Conservation (phyloP, 2,113 vertebrate species). For the Stegostoma tigrinum region DNA sequence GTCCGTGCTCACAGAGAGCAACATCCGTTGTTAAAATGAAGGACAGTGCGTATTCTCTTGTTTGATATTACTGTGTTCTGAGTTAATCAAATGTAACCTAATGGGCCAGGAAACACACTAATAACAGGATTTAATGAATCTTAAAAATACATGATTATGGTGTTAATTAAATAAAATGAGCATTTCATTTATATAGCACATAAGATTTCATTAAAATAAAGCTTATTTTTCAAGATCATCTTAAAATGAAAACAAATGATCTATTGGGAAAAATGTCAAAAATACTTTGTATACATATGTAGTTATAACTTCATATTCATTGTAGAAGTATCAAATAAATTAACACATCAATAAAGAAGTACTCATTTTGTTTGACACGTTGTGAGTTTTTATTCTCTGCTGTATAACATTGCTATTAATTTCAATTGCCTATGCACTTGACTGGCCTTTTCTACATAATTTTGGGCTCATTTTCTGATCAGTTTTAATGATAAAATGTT, state of each 20-base stretch:
- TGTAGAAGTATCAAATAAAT: conserved; percentile 5
- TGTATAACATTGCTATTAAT: background rate
- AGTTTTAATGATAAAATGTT: background rate
- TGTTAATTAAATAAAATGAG: background rate
- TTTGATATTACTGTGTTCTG: background rate
- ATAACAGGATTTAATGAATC: conserved; percentile 5
- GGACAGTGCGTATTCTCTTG: background rate
- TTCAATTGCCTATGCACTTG: background rate
- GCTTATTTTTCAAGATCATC: background rate
- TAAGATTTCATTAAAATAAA: background rate
- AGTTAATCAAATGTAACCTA: background rate
- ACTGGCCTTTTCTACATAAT: background rate
- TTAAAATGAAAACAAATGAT: conserved; percentile 1
- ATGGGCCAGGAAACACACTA: background rate
- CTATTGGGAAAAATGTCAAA: background rate
- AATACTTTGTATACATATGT: background rate
- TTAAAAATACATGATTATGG: background rate
- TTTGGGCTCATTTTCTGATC: background rate
- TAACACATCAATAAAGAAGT: conserved; percentile 8
- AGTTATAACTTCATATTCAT: conserved; percentile 20
- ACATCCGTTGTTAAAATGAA: background rate
- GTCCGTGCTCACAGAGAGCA: background rate
- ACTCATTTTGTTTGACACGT: background rate
- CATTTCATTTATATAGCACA: background rate
- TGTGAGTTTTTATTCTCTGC: background rate